phyloP scores from a whole-genome alignment of 1,140 invertebrate genomes.

The Drosophila carrolli region DNA sequence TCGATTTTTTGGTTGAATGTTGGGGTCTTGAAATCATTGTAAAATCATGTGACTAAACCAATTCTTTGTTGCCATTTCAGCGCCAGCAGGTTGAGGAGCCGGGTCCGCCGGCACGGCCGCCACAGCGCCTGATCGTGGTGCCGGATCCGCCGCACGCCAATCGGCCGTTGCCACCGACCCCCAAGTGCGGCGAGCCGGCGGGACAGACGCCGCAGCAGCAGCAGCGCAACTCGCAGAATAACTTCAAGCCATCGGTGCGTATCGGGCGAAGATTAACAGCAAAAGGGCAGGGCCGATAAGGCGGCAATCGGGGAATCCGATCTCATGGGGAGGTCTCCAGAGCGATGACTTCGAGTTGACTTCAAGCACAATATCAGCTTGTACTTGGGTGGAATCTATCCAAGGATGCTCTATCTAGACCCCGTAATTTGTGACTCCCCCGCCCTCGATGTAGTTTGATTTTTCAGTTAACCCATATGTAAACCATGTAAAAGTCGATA shows the following conservation, averaged over 20 bases:
- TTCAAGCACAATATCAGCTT: not conserved
- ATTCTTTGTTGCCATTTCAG: slow-evolving; percentile 72
- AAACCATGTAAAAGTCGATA: slow-evolving; percentile 37
- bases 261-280: slow-evolving; percentile 32
- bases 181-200: slow-evolving; percentile 85
- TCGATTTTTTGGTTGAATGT: no score
- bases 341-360: slow-evolving; percentile 23
- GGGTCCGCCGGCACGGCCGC: slow-evolving; percentile 92
- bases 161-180: slow-evolving; percentile 94
- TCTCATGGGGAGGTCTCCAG: slow-evolving; percentile 34
- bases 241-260: slow-evolving; percentile 93
- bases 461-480: slow-evolving; percentile 11
- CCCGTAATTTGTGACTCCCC: slow-evolving; percentile 15
- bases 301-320: slow-evolving; percentile 20
- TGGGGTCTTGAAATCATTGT: no score
- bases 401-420: slow-evolving; percentile 5
- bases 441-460: slow-evolving; percentile 14
- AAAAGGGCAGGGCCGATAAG: slow-evolving; percentile 29
- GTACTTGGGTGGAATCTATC: no score
- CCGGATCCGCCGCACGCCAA: slow-evolving; percentile 87
- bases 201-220: slow-evolving; percentile 87
- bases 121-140: slow-evolving; percentile 94
- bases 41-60: not conserved
- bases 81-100: slow-evolving; percentile 89
- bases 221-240: slow-evolving; percentile 91